Base-by-base conservation (phyloP, 2,797 vertebrate genomes). In the Arremon brunneinucha region DNA sequence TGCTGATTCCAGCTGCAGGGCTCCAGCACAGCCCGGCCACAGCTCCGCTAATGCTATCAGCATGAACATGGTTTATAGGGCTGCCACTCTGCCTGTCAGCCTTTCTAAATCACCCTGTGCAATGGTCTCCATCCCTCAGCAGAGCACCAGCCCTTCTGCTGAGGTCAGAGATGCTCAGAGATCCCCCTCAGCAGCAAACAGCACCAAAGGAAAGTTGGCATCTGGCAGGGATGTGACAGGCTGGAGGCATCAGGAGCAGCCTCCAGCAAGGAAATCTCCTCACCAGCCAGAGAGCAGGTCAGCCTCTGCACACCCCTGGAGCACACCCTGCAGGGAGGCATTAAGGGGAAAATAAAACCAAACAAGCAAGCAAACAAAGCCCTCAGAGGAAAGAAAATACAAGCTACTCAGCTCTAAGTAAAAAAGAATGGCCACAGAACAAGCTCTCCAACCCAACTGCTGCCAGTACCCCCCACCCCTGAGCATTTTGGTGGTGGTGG, bases 1-100 rank as follows among this genome's bases (percentile, higher is more conserved):
- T 8, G 39, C 39, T 85, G 43, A 11, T 5, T 59, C 47, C 79
- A n/a, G 79, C 78, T 39, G 72, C 95, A 75, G 74, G 88, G 71
- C 82, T 91, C 56, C 39, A 5, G 93, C 91, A 32, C 80, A 20
- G 90, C 95, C 28, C 57, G n/a, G 88, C 83, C 11, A 28, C 2
- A 34, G 85, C 90, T 93, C 81, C 12, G 0, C 64, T 97, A 95
- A 97, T 95, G 95, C 35, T n/a, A 96, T 94, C 95, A 95, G 90
- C 93, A 91, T 95, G 96, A 95, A 96, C 55, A 84, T 93, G 52
- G 87, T 94, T 97, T 97, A 97, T 94, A 68, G 87, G 55, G 5
- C 91, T 94, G 84, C 91, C 69, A 16, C 70, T 82, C 92, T 12
- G 6, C 11, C 5, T 65, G 71, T 53, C 81, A 83, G 70, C 69